These are phyloP conservation scores for Phenganax subtilis DNA, from an alignment of 92 coral and sea anemone species.

Conservation along the genomic window DNA sequence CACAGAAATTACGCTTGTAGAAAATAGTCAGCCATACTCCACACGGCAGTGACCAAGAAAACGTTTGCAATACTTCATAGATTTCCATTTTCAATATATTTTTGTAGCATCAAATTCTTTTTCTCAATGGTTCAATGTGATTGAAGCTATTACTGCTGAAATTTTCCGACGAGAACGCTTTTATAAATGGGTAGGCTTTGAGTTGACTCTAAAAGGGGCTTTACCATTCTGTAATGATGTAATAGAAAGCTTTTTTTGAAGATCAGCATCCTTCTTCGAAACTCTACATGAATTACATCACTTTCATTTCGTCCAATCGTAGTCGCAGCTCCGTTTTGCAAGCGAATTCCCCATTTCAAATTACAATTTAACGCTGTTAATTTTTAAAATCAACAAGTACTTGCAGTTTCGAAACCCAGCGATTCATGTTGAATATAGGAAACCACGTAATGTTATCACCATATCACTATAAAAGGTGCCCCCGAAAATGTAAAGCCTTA, in stretches of 20 bases:
- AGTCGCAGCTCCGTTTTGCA: background rate
- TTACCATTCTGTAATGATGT: background rate
- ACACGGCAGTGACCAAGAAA: background rate
- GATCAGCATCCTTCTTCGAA: background rate
- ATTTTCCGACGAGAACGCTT: background rate
- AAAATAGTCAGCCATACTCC: conserved; percentile 52
- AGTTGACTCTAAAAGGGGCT: background rate
- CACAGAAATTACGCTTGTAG: conserved; percentile 51
- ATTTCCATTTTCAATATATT: background rate
- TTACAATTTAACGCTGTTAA: too few species aligned
- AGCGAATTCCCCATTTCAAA: too few species aligned
- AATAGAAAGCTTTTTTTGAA: background rate
- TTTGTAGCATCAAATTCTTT: background rate
- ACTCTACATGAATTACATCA: background rate
- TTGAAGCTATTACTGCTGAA: too few species aligned
- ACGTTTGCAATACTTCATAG: background rate
- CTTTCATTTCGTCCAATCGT: background rate
- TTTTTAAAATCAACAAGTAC: too few species aligned
- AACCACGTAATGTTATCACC: too few species aligned
- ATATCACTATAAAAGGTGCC: too few species aligned
- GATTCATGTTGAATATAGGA: too few species aligned
- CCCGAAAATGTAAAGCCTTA: too few species aligned
- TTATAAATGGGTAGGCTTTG: background rate
- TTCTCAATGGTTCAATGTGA: too few species aligned
- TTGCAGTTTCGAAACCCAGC: too few species aligned